Conservation (phyloP, 2,888 invertebrate genomes). For the Tigriopus californicus region DNA sequence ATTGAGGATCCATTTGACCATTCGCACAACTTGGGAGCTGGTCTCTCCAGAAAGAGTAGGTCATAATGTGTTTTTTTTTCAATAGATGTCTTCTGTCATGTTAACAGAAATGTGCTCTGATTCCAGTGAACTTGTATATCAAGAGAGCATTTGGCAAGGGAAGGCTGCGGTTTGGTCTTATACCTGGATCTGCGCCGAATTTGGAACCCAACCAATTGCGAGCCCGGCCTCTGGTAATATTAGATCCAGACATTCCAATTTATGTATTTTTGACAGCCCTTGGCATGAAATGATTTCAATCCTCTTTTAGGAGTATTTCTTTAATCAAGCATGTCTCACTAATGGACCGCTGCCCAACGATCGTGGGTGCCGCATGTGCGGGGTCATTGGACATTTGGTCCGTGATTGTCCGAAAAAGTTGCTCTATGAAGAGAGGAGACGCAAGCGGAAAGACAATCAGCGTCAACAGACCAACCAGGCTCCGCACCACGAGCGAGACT, state of each 20-base stretch:
- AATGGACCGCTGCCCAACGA: slow-evolving; percentile 33
- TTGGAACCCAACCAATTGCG: no score
- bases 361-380: slow-evolving; percentile 34
- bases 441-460: no score
- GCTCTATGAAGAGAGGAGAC: no score
- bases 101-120: slow-evolving; percentile 12
- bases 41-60: slow-evolving; percentile 35
- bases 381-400: slow-evolving; percentile 35
- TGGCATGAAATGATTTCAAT: no score
- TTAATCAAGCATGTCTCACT: slow-evolving; percentile 26
- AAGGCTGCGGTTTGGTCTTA: slow-evolving; percentile 16
- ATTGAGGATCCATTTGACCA: slow-evolving; percentile 43
- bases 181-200: no score
- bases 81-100: no score
- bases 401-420: slow-evolving; percentile 28
- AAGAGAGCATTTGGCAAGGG: slow-evolving; percentile 20
- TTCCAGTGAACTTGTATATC: slow-evolving; percentile 29
- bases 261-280: no score
- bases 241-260: no score
- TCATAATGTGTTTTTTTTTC: no score
- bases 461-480: no score
- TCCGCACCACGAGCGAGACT: no score
- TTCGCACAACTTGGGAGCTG: slow-evolving; percentile 37
- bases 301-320: slow-evolving; percentile 24
- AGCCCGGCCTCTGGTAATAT: no score